Evolutionary conservation across 2,888 invertebrate species (phyloP), one percentile per base, ranked within the genome.

Genomic region (Gymnoscelis rufifasciata): DNA sequence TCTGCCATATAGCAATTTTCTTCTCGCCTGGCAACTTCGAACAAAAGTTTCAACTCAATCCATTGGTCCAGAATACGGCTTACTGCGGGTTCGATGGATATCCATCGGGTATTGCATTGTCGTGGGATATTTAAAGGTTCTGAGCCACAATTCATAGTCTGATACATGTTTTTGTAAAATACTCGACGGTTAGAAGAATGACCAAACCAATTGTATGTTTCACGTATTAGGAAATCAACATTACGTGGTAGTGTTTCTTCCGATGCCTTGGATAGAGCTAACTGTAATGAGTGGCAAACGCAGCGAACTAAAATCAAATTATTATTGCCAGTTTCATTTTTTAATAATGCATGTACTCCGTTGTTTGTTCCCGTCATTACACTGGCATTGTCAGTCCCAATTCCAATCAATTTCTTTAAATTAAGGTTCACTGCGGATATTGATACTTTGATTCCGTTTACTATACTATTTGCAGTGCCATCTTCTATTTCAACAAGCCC

Each of bases 361-460:
- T 65, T 64, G 41, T 67, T 57, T 1, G 46, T 26, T 0, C 66
- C 68, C 8, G 60, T 63, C 71, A 71, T 68, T 1, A 63, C 63
- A 8, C 60, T 51, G 3, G 69, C 70, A 53, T 71, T 71, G 38
- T 70, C 67, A 0, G 62, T 60, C 3, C 65, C 65, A 11, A 68
- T 58, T 3, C 59, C 66, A 1, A 31, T 14, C n/a, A 31, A 39
- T 59, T 51, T 44, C 62, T 38, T 38, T 59, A 28, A 44, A 27
- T 42, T 14, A n/a, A 24, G 15, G 24, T 31, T 27, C 19, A 42
- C 24, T 13, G 35, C 10, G 19, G 28, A 37, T 12, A 39, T 26
- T 39, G 23, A 19, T 28, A 26, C 15, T 15, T 29, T 38, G 12
- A 43, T 29, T 6, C 27, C 43, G 26, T 37, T 28, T 11, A 43